These are phyloP conservation scores for Lycaon pictus DNA, from an alignment of 2,113 vertebrate species.

Conservation along the genomic window DNA sequence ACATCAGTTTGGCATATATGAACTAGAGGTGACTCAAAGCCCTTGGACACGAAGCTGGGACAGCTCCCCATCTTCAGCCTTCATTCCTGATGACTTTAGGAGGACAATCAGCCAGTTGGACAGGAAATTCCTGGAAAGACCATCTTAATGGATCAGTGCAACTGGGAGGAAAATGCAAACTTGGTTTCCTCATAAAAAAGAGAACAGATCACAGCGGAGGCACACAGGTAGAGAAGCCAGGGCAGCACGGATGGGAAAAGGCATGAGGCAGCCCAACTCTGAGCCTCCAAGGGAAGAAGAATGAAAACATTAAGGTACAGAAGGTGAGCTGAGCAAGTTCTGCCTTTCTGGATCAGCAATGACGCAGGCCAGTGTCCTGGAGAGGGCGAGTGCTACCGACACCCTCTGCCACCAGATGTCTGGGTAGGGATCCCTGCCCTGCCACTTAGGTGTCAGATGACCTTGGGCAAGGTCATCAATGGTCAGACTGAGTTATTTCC, in stretches of 20 bases:
- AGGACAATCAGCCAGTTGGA: constrained; percentile 38
- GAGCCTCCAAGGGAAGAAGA: background rate
- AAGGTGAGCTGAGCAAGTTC: background rate
- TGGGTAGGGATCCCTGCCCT: background rate
- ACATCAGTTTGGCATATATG: constrained; percentile 14
- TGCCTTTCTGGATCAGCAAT: background rate
- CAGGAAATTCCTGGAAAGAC: background rate
- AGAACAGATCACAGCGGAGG: background rate
- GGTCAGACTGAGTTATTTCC: background rate
- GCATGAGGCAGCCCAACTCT: background rate
- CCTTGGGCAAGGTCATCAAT: background rate
- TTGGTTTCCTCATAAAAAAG: background rate
- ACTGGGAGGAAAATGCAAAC: background rate
- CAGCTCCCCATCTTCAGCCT: background rate
- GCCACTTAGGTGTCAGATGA: background rate
- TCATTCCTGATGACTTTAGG: background rate
- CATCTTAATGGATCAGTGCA: background rate
- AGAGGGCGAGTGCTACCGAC: background rate
- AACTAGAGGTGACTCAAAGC: background rate
- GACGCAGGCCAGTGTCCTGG: too few relatives aligned
- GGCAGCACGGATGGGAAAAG: background rate
- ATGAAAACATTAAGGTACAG: background rate
- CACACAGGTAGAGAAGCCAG: background rate
- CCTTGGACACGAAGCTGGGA: background rate
- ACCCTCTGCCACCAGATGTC: background rate